Base-by-base conservation (phyloP, 2,113 vertebrate species). In the Harpagus bidentatus region DNA sequence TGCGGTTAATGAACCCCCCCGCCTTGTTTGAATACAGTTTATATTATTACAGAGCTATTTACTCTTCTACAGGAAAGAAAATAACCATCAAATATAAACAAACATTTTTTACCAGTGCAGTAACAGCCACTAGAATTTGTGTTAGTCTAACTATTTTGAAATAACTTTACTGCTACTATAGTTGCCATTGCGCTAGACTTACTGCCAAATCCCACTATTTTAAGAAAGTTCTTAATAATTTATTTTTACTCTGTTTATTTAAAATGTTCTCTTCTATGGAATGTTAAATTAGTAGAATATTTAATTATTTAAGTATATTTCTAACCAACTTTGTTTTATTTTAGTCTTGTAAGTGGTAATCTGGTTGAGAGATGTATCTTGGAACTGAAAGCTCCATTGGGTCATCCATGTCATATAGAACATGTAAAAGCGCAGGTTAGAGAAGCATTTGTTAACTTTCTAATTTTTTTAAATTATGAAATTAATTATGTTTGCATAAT, bases 361-460 rank as follows among this genome's bases (percentile, higher is more conserved):
- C 90, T 98, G 61, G 40, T 99, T 32, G 98, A 99, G 95, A 98
- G 96, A 70, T 98, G 84, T 67, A 67, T 99, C 73, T 95, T 95
- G 95, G 99, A 99, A 82, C 96, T 99, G 81, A 99, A 94, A 96
- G 93, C 96, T 42, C 98, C 97, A 1, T 86, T 97, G 89, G 82
- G 98, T 55, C 96, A 94, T 38, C 97, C 97, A 12, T 97, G 96
- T 94, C 98, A 98, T 32, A 86, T 29, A 48, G 98, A 99, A 88
- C 97, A 98, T 67, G 95, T 97, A 53, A 99, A 98, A 97, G 98
- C 97, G 88, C 99, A 99, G 98, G 99, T 99, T 80, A 97, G 98
- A 79, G 9, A 61, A 91, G 7, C 13, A 40, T 71, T 91, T 94
- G 5, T 78, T 89, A 31, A 31, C 29, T 78, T 70, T 63, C 10